A percentile compares a stretch with the other conserved stretches of the same genome.
Evolutionary conservation across 2,113 vertebrate genomes (phyloP).

Genomic region (Lepisosteus oculatus): DNA sequence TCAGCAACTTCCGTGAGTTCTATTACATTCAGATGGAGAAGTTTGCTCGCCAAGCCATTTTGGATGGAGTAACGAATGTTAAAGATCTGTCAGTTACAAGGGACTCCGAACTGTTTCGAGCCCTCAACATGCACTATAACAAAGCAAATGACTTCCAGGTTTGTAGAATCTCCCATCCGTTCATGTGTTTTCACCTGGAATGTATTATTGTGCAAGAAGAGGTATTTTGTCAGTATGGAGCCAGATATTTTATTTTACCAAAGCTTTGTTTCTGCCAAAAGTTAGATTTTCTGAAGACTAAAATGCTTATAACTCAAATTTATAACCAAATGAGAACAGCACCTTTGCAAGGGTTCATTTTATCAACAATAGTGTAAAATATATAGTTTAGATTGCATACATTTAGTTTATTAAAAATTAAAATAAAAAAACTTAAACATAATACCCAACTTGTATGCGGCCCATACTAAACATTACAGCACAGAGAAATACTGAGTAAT

Average conservation of each 20-base stretch:
- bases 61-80: slow-evolving; percentile 72
- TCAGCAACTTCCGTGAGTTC: slow-evolving; percentile 97
- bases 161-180: slow-evolving; percentile 29
- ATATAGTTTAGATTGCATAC: too few species aligned
- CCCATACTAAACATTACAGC: too few species aligned
- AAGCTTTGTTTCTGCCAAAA: not conserved
- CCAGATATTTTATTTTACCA: not conserved
- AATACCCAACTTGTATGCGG: too few species aligned
- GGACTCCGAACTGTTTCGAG: slow-evolving; percentile 85
- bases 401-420: too few species aligned
- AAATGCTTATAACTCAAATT: too few species aligned
- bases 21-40: slow-evolving; percentile 99
- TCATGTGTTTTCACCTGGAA: not conserved
- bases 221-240: not conserved
- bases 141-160: slow-evolving; percentile 94
- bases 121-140: slow-evolving; percentile 92
- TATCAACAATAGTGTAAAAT: too few species aligned
- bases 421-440: too few species aligned
- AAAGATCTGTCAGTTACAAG: slow-evolving; percentile 76
- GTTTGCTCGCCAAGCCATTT: slow-evolving; percentile 86
- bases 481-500: too few species aligned
- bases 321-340: too few species aligned
- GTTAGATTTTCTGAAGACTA: too few species aligned
- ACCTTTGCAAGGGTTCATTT: too few species aligned
- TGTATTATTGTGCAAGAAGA: not conserved